phyloP scores from a whole-genome alignment of 2,888 invertebrate genomes.

The Diaprepes abbreviatus region DNA sequence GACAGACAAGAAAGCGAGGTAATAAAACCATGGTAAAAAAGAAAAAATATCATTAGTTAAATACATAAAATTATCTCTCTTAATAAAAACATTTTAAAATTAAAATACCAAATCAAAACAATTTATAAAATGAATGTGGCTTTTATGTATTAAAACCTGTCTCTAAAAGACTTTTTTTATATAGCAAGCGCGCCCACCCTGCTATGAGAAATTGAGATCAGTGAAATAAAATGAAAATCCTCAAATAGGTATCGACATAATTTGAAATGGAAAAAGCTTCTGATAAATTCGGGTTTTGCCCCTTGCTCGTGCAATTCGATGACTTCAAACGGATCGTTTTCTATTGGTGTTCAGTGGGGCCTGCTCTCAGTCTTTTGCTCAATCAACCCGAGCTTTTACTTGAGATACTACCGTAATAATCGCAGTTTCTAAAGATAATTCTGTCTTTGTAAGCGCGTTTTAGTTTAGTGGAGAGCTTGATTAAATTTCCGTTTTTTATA shows the following conservation, averaged over 20 bases:
- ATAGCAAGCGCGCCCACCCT: neutral
- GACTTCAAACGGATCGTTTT: constrained; percentile 43
- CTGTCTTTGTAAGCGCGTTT: constrained; percentile 53
- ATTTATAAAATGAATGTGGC: constrained; percentile 19
- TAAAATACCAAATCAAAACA: constrained; percentile 17
- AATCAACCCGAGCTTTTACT: constrained; percentile 56
- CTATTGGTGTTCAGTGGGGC: constrained; percentile 47
- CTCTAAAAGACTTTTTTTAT: constrained; percentile 11
- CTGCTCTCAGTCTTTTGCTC: constrained; percentile 53
- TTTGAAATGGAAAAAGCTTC: constrained; percentile 39
- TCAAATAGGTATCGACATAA: constrained; percentile 37
- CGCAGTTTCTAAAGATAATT: constrained; percentile 59
- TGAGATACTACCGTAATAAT: constrained; percentile 58
- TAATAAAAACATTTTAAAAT: constrained; percentile 9
- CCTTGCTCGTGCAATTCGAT: constrained; percentile 32
- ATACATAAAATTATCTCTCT: neutral
- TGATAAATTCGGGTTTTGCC: constrained; percentile 35
- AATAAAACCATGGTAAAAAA: too few species aligned
- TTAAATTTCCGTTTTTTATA: constrained; percentile 40
- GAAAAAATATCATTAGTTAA: too few species aligned
- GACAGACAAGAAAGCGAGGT: too few species aligned
- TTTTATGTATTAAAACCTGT: constrained; percentile 20
- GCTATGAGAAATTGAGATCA: constrained; percentile 37
- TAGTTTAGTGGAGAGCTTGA: constrained; percentile 34
- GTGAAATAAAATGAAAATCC: constrained; percentile 39